Conservation (phyloP, 2,113 vertebrate species). For the Miniopterus natalensis region DNA sequence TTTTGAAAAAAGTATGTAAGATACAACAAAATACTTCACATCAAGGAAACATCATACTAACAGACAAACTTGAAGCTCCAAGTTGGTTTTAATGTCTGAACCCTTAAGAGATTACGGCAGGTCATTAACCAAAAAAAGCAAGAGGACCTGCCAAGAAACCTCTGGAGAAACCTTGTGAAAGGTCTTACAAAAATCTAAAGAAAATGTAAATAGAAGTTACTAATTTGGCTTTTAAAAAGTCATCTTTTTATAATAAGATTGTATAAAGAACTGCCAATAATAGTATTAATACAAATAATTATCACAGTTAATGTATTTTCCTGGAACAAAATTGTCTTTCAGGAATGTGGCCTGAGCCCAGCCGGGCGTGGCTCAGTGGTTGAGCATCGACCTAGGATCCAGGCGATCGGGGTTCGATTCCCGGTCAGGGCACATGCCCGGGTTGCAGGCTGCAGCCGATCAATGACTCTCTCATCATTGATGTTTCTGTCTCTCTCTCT, state of each 20-base stretch:
- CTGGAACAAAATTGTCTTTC: slow-evolving; percentile 26
- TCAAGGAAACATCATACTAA: slow-evolving; percentile 7
- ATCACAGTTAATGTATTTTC: slow-evolving; percentile 4
- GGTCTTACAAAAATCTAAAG: slow-evolving; percentile 38
- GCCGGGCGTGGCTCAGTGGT: too few species aligned
- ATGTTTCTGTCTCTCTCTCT: too few species aligned
- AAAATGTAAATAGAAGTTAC: slow-evolving; percentile 37
- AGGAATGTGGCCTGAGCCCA: slow-evolving; percentile 2
- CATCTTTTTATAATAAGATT: slow-evolving; percentile 30
- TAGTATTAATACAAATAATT: background rate
- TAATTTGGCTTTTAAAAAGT: slow-evolving; percentile 44
- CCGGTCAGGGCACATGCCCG: too few species aligned
- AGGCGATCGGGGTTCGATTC: too few species aligned
- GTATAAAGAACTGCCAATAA: background rate
- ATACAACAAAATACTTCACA: slow-evolving; percentile 44
- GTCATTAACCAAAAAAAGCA: slow-evolving; percentile 55
- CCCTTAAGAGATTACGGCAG: background rate
- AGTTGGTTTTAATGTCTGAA: slow-evolving; percentile 34
- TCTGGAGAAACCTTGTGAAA: background rate
- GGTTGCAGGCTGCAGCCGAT: too few species aligned
- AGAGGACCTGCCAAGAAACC: background rate
- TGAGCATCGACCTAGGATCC: too few species aligned
- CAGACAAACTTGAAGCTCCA: background rate
- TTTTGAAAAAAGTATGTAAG: background rate
- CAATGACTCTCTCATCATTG: too few species aligned